A percentile compares a stretch with the other conserved stretches of the same genome.
phyloP scores from a whole-genome alignment of 2,113 vertebrate genomes.

The Nannobrachium achirus region DNA sequence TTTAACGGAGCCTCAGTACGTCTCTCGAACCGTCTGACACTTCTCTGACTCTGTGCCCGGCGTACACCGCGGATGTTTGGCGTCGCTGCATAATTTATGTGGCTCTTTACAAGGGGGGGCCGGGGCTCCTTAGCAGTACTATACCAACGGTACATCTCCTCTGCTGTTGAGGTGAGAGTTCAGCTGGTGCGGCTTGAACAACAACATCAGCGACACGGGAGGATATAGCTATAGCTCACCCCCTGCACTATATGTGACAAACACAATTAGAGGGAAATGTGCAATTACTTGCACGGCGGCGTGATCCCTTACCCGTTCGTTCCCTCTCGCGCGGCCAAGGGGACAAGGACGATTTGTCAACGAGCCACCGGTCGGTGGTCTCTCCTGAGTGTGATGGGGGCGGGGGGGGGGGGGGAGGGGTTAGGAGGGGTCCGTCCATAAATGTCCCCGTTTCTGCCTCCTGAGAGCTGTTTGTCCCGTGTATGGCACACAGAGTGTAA shows the following conservation, averaged over 20 bases:
- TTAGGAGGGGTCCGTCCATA: conserved; percentile 54
- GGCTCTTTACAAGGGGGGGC: too few species aligned
- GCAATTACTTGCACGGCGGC: conserved; percentile 76
- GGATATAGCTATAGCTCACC: conserved; percentile 49
- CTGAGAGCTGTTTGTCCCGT: conserved; percentile 47
- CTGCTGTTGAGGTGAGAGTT: conserved; percentile 71
- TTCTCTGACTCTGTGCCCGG: conserved; percentile 32
- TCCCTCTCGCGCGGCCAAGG: conserved; percentile 65
- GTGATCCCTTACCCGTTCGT: too few species aligned
- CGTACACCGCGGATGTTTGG: conserved; percentile 69
- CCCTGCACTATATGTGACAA: conserved; percentile 74
- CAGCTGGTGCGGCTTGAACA: conserved; percentile 72
- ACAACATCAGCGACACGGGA: conserved; percentile 62
- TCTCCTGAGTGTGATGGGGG: conserved; percentile 65
- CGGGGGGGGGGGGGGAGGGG: conserved; percentile 67
- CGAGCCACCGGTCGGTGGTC: conserved; percentile 75
- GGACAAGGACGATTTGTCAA: conserved; percentile 83
- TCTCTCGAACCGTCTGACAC: conserved; percentile 41
- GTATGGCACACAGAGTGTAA: too few species aligned
- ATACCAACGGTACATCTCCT: conserved; percentile 57
- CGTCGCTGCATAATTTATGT: conserved; percentile 74
- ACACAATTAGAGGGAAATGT: conserved; percentile 84
- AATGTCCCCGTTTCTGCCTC: conserved; percentile 64
- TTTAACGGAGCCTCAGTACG: conserved; percentile 64
- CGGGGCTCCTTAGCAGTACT: too few species aligned